Evolutionary conservation across 64 coral and sea anemone genomes (phyloP), one percentile per base, ranked within the genome.

Genomic region (Pocillopora damicornis): DNA sequence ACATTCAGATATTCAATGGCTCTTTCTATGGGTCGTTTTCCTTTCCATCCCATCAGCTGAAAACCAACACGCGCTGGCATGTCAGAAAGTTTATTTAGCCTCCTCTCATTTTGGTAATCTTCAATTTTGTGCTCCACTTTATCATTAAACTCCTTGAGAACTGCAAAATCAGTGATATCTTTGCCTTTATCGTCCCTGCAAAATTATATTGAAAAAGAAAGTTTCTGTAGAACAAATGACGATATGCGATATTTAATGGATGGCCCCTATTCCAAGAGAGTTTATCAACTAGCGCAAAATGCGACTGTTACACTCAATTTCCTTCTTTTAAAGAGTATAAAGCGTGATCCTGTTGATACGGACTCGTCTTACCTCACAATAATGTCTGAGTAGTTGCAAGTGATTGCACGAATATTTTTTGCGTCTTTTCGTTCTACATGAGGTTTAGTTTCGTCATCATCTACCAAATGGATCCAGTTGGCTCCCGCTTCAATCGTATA

Each of bases 61-160:
- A 94, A 62, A 5, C 88, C 92, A 15, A 89, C 88, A 20, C 81
- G 86, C 4, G 88, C 92, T 18, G 92, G 92, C 37, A 94, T 90
- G 14, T 94, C 92, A 7, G 64, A 16, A 18, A 20, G 6, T 1
- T 20, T 20, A 1, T 67, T 67, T 67, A 7, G 5, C 22, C n/a
- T 30, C 22, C 67, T 71, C 9, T 20, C 67, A 25, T 71, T 23
- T 0, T 25, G 0, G 67, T 71, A 71, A 25, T 23, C 67, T 71
- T 71, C 67, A 71, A 30, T 23, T 20, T 11, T 8, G 22, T 23
- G 1, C 8, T 71, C 67, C 22, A 71, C 67, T 71, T 71, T 71
- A 23, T 71, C 67, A 71, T n/a, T 11, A 71, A 25, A 71, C 22
- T 71, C 67, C 18, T 71, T 26, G n/a, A 11, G 25, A n/a, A 71